These are phyloP conservation scores for Atractosteus spatula DNA, from an alignment of 2,113 vertebrate species.

Conservation along the genomic window DNA sequence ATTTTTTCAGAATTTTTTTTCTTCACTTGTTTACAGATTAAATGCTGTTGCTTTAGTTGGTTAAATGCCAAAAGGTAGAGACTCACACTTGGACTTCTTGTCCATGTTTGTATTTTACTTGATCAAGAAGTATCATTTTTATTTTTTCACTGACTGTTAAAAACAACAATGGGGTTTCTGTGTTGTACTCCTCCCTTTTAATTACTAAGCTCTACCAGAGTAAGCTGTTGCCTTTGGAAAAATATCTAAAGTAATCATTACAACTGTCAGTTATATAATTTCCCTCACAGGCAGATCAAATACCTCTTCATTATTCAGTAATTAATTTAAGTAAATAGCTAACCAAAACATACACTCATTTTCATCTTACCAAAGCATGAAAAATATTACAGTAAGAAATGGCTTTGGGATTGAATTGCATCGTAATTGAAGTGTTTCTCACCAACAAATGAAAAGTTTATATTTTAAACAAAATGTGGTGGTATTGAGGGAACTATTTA, in stretches of 20 bases:
- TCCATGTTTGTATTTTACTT: background rate
- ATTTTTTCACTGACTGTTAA: too few species aligned
- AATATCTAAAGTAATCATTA: constrained; percentile 13
- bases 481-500: too few species aligned
- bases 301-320: background rate
- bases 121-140: too few species aligned
- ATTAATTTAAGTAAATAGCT: constrained; percentile 8
- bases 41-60: background rate
- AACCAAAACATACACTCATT: background rate
- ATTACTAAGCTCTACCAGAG: constrained; percentile 6
- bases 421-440: background rate
- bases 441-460: background rate
- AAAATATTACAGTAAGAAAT: constrained; percentile 10
- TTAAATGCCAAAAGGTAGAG: background rate
- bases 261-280: constrained; percentile 16
- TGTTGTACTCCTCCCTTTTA: constrained; percentile 12
- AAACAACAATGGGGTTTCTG: background rate
- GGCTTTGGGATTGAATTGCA: constrained; percentile 5
- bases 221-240: background rate
- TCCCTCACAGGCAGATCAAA: constrained; percentile 16
- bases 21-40: background rate
- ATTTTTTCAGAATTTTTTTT: background rate
- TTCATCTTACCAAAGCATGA: constrained; percentile 10
- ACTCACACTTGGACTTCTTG: background rate
- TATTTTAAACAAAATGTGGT: background rate